Base-by-base conservation (phyloP, 2,797 vertebrate species). In the Spea hammondii region DNA sequence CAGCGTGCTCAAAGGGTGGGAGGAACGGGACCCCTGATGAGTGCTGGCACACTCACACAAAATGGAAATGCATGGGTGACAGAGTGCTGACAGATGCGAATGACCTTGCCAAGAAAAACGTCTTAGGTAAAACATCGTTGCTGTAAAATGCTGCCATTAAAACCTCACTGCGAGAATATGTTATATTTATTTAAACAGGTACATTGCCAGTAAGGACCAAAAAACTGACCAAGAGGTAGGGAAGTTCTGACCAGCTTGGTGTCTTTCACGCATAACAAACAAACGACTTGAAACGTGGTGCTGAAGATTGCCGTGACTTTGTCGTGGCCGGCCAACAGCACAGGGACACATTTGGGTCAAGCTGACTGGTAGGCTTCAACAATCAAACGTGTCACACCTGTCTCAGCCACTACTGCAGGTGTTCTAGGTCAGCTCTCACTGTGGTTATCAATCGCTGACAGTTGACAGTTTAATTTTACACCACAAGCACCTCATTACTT, bases 401-500 rank as follows among this genome's bases (percentile, higher is more conserved):
- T 93, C 92, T 92, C 89, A 91, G 90, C 90, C 90, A 90, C 87
- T 86, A 86, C 89, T 92, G 92, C 92, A 94, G 93, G 93, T 94
- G 93, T 94, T 93, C 92, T 92, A 93, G 93, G 93, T 93, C 90
- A 93, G 89, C 92, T 93, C 93, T 96, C 94, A 81, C 92, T 93
- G 94, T 94, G 87, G 92, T 94, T 97, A 99, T 99, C 95, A 98
- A 99, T 99, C 95, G 93, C 96, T 98, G 96, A 97, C 97, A 97
- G 96, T 94, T 99, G 97, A 99, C 97, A 99, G 97, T 98, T 99
- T 98, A 99, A 99, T 99, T 97, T 99, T 94, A 93, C 93, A 94
- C 92, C 95, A 96, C 95, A 94, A 95, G 94, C 95, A 95, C 95
- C 96, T 96, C 96, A 98, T 98, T 97, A 98, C 95, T 93, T 93